Evolutionary conservation across 2,888 invertebrate genomes (phyloP), one percentile per base, ranked within the genome.

Genomic region (Plusia festucae): DNA sequence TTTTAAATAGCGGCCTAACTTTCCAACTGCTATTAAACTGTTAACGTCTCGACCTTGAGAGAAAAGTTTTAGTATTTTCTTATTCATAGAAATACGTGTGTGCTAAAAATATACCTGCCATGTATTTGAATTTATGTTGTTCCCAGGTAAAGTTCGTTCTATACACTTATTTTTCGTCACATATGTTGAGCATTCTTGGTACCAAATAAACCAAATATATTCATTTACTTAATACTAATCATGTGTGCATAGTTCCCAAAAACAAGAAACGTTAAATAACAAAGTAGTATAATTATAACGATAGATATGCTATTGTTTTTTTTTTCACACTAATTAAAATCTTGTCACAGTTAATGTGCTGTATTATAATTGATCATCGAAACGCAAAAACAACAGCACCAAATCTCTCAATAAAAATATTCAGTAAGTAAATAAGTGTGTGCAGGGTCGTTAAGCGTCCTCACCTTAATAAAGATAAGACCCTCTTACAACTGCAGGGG

Each of bases 391-490:
- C 40, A 7, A 8, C 16, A 46, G 18, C 4, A 18, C 18, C 2
- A 0, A 18, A 1, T 18, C 46, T 49, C 46, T 49, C 46, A 53
- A 53, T 53, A 53, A 53, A 53, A 53, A 16, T 24, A 30, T 53
- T 27, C 15, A 15, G 27, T 53, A 30, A 53, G 54, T 40, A 54
- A 34, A 27, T 49, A 51, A 56, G 51, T 49, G 55, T 63, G 57
- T 60, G 54, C 57, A 59, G 44, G 52, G 52, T 75, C 72, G 65
- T 75, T 75, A 75, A 68, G 44, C 57, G 34, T 68, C 70, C 60
- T 61, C 63, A 67, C 79, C 76, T 80, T 87, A 86, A 88, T 89
- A 88, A 86, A 89, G 86, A 86, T 84, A 85, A 86, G 79, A 76
- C 75, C 74, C 70, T 77, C 62, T 75, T 81, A 81, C 83, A 88